phyloP scores from a whole-genome alignment of 2,888 invertebrate species.

The Norana najaformis region DNA sequence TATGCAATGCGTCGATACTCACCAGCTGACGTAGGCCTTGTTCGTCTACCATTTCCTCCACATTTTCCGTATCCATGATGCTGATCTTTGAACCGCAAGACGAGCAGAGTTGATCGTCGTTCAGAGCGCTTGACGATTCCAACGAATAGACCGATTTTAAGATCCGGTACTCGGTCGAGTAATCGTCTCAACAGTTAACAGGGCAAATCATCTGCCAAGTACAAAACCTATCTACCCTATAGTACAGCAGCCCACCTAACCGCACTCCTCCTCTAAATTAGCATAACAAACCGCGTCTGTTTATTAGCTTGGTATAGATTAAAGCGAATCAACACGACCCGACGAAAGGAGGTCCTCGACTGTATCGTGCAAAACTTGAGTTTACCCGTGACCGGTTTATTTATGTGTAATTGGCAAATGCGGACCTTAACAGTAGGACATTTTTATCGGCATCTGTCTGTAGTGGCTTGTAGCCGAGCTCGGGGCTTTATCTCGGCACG shows the following conservation, averaged over 20 bases:
- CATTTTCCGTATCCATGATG: neutral
- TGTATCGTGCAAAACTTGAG: neutral
- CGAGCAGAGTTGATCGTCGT: neutral
- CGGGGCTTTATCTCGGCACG: neutral
- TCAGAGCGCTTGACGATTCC: neutral
- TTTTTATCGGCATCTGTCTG: neutral
- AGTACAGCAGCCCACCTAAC: neutral
- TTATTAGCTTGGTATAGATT: neutral
- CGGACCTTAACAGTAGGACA: neutral
- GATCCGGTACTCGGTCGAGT: conserved; percentile 9
- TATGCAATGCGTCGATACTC: no score
- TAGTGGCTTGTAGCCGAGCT: neutral
- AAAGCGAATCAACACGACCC: neutral
- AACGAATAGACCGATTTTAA: neutral
- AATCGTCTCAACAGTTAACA: neutral
- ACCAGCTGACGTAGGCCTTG: neutral
- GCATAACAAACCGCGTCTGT: neutral
- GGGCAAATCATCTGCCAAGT: neutral
- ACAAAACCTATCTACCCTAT: neutral
- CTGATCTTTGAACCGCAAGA: neutral
- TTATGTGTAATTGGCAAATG: neutral
- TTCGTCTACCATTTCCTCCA: neutral
- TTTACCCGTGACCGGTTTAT: neutral
- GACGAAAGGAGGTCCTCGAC: neutral
- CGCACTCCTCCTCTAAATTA: neutral